These are phyloP conservation scores for Tachina fera DNA, from an alignment of 2,888 invertebrate species.

Conservation along the genomic window DNA sequence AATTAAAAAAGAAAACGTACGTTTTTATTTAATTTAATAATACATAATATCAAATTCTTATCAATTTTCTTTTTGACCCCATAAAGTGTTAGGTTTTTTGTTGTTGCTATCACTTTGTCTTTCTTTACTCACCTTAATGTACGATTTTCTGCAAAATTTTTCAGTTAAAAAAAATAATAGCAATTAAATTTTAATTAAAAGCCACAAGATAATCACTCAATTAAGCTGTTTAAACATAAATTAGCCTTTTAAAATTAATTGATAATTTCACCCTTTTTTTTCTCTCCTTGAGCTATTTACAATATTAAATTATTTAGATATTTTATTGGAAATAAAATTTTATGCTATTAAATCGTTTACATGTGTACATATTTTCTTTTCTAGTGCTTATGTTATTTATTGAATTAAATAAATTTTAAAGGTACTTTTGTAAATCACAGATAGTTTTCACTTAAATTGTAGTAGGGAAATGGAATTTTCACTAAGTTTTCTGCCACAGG, in stretches of 20 bases:
- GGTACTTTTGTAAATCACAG: slow-evolving; percentile 72
- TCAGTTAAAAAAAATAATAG: slow-evolving; percentile 5
- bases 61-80: slow-evolving; percentile 36
- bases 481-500: slow-evolving; percentile 53
- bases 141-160: slow-evolving; percentile 45
- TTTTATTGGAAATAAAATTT: background rate
- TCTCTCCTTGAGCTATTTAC: background rate
- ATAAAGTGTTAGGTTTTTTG: slow-evolving; percentile 39
- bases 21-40: background rate
- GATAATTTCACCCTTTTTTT: slow-evolving; percentile 23
- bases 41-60: slow-evolving; percentile 13
- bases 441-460: slow-evolving; percentile 52
- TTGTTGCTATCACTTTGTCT: slow-evolving; percentile 17
- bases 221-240: slow-evolving; percentile 26
- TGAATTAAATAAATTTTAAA: slow-evolving; percentile 41
- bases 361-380: background rate
- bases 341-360: background rate
- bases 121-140: slow-evolving; percentile 40
- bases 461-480: background rate
- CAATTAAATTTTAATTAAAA: slow-evolving; percentile 48
- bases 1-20: background rate
- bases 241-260: slow-evolving; percentile 41
- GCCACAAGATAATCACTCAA: slow-evolving; percentile 41
- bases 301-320: background rate
- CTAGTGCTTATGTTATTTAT: background rate